Evolutionary conservation across 2,113 vertebrate species (phyloP), one percentile per base, ranked within the genome.

Genomic region (Heterotis niloticus): DNA sequence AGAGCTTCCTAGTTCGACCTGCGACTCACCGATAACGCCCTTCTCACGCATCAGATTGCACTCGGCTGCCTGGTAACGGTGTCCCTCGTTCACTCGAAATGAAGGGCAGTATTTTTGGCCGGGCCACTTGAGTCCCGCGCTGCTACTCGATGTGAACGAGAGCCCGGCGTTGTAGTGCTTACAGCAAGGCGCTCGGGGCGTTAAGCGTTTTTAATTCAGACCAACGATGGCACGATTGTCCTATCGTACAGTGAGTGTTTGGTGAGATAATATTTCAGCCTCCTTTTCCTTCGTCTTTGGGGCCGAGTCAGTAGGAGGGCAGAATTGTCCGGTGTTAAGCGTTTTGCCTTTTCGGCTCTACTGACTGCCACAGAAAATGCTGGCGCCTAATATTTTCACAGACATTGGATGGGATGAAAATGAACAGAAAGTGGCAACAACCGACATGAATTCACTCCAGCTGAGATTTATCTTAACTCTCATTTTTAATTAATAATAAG

Each of bases 101-200:
- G 17, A 60, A 78, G 26, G 56, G 66, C 26, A 69, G 57, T 78
- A 78, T 78, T 78, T 78, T 78, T 78, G 67, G 77, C 29, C 34
- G 34, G 29, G 52, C 67, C 77, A 78, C 77, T 78, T 62, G 23
- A 78, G 52, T 78, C 65, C 23, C 34, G 64, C 51, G 26, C 51
- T 78, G 18, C 44, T 69, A 12, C 76, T 69, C 24, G 5, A 54
- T 26, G 1, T 68, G 52, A 67, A 78, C 68, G 51, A 67, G 51
- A 68, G 17, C 60, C 54, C 29, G 7, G 56, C 57, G 57, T 62
- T 60, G 67, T 68, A 70, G 66, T 60, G n/a, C 67, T 78, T 59
- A 62, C 28, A 62, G 77, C 44, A 56, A 77, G 51, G 23, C 44
- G 16, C 23, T 69, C 54, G 26, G 56, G 67, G 66, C 70, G 54